Base-by-base conservation (phyloP, 2,888 invertebrate genomes). In the Pachycephus smyrnensis region DNA sequence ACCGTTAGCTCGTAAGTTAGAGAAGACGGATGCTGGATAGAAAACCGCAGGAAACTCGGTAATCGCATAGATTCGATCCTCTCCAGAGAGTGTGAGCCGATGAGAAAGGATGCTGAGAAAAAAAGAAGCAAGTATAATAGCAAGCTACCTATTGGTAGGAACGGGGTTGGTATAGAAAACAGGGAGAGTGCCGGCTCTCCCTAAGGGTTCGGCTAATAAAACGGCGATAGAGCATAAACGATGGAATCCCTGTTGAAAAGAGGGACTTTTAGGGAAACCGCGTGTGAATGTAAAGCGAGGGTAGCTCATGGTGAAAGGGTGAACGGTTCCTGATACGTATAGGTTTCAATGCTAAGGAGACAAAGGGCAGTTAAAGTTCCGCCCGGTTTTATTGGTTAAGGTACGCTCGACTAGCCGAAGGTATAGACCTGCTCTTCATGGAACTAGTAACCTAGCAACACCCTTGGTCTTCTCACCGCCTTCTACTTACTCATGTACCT, bases 361-460 rank as follows among this genome's bases (percentile, higher is more conserved):
- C 73, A 69, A 40, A 71, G 76, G 69, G 40, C 73, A 37, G 78
- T 81, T 80, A 71, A 71, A 33, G 31, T 71, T 36, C 77, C 68
- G 35, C 77, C 75, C 79, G 78, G 77, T 86, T 75, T 80, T 78
- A 80, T 81, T 80, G 79, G 82, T 33, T 33, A 23, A 80, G 81
- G 78, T 80, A 79, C 80, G 80, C 82, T 77, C 32, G 55, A 33
- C 71, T 31, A 23, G 33, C 31, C 32, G 9, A 71, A 71, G 11
- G 69, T 32, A 32, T 69, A 30, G 71, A 2, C 55, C 32, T 12
- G 15, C 11, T 71, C 71, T 12, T 31, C 36, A 78, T 35, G 73
- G 79, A 79, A 75, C 32, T 83, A 89, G 90, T 90, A 90, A 87
- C 90, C 90, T 90, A 90, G 90, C 90, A 90, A 90, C 90, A 89